Evolutionary conservation across 2,888 invertebrate genomes (phyloP).

Genomic region (Deilephila porcellus): DNA sequence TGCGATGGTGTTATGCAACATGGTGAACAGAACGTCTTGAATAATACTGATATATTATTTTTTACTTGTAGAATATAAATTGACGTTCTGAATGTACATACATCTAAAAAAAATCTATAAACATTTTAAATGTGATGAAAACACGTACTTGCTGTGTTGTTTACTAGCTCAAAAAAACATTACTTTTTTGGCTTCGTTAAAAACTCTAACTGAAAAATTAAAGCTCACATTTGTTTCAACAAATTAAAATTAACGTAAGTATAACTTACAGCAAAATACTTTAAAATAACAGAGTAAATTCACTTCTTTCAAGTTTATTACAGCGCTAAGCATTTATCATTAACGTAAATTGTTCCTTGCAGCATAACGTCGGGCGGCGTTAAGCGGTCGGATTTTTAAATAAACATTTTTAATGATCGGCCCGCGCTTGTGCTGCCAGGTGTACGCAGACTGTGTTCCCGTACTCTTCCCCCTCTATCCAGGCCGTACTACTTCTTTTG

Average conservation of each 20-base stretch:
- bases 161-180: too few relatives aligned
- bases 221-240: too few relatives aligned
- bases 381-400: slow-evolving; percentile 85
- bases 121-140: too few relatives aligned
- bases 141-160: too few relatives aligned
- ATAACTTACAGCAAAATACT: neutral
- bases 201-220: too few relatives aligned
- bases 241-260: too few relatives aligned
- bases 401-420: slow-evolving; percentile 85
- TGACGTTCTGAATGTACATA: too few relatives aligned
- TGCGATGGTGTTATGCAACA: slow-evolving; percentile 55
- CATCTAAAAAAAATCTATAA: too few relatives aligned
- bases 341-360: slow-evolving; percentile 56
- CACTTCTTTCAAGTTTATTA: neutral
- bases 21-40: neutral
- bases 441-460: slow-evolving; percentile 78
- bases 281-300: neutral
- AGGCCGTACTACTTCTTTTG: slow-evolving; percentile 70
- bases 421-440: slow-evolving; percentile 78
- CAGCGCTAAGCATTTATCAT: neutral
- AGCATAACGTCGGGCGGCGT: slow-evolving; percentile 59
- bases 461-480: slow-evolving; percentile 53
- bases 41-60: too few relatives aligned
- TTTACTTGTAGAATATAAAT: too few relatives aligned
- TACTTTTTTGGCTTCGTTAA: too few relatives aligned